phyloP scores from a whole-genome alignment of 2,888 invertebrate genomes.

The Belgica antarctica region DNA sequence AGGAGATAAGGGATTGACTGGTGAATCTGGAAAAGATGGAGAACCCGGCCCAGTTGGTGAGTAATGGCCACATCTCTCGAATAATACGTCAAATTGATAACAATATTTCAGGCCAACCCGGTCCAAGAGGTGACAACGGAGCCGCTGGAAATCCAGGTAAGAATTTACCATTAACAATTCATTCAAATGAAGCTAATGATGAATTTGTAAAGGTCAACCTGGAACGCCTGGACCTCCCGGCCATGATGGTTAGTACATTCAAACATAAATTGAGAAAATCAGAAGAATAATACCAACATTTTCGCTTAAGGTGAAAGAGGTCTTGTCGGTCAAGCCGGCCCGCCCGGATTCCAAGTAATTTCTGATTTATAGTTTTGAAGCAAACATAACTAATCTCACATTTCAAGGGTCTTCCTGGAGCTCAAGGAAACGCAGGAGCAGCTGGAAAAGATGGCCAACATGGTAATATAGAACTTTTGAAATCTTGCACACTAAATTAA shows the following conservation, averaged over 20 bases:
- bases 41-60: slow-evolving; percentile 54
- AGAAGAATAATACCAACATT: no score
- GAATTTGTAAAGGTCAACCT: background rate
- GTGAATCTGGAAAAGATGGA: slow-evolving; percentile 77
- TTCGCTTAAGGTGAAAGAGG: slow-evolving; percentile 66
- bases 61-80: background rate
- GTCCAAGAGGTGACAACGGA: slow-evolving; percentile 74
- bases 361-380: background rate
- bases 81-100: background rate
- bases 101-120: slow-evolving; percentile 55
- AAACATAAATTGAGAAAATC: no score
- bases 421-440: slow-evolving; percentile 68
- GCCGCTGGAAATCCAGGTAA: background rate
- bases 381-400: background rate
- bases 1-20: slow-evolving; percentile 67
- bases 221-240: slow-evolving; percentile 69
- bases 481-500: slow-evolving; percentile 42
- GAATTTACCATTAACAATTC: background rate
- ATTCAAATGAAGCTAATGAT: background rate
- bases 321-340: slow-evolving; percentile 71
- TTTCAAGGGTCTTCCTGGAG: slow-evolving; percentile 69
- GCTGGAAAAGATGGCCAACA: slow-evolving; percentile 79
- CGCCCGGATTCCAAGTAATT: slow-evolving; percentile 74
- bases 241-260: slow-evolving; percentile 64
- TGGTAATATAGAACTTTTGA: slow-evolving; percentile 53